These are phyloP conservation scores for Salvelinus fontinalis DNA, from an alignment of 2,113 vertebrate species.

Conservation along the genomic window DNA sequence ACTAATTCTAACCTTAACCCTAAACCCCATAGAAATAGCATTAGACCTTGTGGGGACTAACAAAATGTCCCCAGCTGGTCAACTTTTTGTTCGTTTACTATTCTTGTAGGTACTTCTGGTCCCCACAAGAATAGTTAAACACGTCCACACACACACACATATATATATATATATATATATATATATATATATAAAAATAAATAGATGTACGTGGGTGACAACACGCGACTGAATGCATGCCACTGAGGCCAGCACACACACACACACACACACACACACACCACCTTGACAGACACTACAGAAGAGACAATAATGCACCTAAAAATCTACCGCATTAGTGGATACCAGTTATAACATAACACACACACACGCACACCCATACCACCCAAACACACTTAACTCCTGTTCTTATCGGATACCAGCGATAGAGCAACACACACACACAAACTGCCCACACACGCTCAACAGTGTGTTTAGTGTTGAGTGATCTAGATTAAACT, in stretches of 20 bases:
- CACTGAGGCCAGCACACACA: conserved; percentile 6
- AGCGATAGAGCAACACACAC: not conserved
- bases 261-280: conserved; percentile 23
- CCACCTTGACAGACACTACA: conserved; percentile 11
- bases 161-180: no score
- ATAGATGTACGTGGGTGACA: conserved; percentile 66
- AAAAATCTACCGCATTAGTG: not conserved
- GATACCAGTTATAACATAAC: not conserved
- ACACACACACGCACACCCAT: conserved; percentile 7
- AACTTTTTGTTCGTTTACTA: no score
- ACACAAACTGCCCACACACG: not conserved
- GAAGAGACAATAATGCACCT: not conserved
- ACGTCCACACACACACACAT: no score
- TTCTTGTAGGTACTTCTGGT: no score
- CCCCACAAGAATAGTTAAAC: no score
- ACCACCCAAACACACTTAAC: not conserved
- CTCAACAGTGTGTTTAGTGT: conserved; percentile 8
- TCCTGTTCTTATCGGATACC: not conserved
- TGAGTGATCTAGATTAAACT: conserved; percentile 19
- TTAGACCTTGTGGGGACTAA: no score
- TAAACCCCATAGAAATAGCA: no score
- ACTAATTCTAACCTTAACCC: no score
- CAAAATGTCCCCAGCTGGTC: no score
- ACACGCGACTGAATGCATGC: conserved; percentile 53
- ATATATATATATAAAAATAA: no score